These are phyloP conservation scores for Drosophila obscura DNA, from an alignment of 1,140 invertebrate genomes.

Conservation along the genomic window DNA sequence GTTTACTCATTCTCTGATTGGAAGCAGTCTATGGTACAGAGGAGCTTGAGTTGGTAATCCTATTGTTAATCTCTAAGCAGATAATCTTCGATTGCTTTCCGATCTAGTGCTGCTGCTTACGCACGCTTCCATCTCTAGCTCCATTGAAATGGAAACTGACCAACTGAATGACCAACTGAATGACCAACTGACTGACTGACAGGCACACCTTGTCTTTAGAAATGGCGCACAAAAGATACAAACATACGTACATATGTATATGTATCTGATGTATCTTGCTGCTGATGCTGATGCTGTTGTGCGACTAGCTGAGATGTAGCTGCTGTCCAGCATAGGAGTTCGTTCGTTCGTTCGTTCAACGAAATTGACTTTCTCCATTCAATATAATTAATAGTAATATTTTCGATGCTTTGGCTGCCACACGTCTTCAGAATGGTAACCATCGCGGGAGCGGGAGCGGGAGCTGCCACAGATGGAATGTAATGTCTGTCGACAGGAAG, in stretches of 20 bases:
- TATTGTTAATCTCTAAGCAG: neutral
- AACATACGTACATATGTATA: neutral
- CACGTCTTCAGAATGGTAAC: constrained; percentile 71
- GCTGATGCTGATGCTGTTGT: neutral
- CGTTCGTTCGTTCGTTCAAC: constrained; percentile 64
- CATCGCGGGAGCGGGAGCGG: constrained; percentile 19
- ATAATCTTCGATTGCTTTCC: neutral
- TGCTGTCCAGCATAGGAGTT: constrained; percentile 50
- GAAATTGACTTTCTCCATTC: constrained; percentile 82
- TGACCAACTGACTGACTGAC: constrained; percentile 63
- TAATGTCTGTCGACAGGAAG: constrained; percentile 53
- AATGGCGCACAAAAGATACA: constrained; percentile 74
- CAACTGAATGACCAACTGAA: constrained; percentile 51
- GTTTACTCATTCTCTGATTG: too few species aligned
- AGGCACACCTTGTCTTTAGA: constrained; percentile 68
- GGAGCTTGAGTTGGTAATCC: too few species aligned
- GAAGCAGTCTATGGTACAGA: too few species aligned
- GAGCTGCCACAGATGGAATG: constrained; percentile 24
- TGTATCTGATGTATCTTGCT: constrained; percentile 8
- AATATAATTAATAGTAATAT: constrained; percentile 83
- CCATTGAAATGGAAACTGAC: constrained; percentile 75
- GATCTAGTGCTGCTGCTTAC: neutral
- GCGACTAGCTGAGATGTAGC: neutral
- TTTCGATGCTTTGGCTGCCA: constrained; percentile 56
- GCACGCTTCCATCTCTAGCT: constrained; percentile 34